Evolutionary conservation across 2,888 invertebrate genomes (phyloP).

Genomic region (Noctua janthe): DNA sequence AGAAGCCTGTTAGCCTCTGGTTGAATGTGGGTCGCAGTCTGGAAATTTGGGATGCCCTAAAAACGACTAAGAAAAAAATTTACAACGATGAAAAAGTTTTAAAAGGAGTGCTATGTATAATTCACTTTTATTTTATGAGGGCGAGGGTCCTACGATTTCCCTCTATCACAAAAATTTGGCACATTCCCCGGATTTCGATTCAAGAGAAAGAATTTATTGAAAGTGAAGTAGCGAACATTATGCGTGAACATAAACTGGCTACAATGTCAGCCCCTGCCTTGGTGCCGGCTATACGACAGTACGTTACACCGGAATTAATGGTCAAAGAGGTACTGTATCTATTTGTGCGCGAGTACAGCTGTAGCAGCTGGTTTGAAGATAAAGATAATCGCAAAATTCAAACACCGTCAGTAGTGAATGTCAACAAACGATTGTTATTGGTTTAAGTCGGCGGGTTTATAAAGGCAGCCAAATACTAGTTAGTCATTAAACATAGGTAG

Average conservation of each 20-base stretch:
- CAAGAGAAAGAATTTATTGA: conserved; percentile 78
- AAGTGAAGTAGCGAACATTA: conserved; percentile 67
- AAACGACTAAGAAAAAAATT: conserved; percentile 72
- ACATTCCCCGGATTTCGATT: conserved; percentile 63
- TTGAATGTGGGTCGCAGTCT: conserved; percentile 76
- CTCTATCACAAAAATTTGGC: conserved; percentile 46
- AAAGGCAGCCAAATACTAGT: neutral
- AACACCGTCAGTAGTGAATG: neutral
- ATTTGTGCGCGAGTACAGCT: conserved; percentile 6
- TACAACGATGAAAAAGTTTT: conserved; percentile 74
- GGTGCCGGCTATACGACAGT: conserved; percentile 70
- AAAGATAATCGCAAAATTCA: conserved; percentile 2
- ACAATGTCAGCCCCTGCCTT: conserved; percentile 59
- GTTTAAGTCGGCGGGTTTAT: neutral
- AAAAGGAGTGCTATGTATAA: conserved; percentile 79
- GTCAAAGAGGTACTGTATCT: conserved; percentile 59
- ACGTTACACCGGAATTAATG: conserved; percentile 79
- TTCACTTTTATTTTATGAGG: conserved; percentile 74
- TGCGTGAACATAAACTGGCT: conserved; percentile 71
- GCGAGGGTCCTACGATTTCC: conserved; percentile 28
- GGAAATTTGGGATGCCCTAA: conserved; percentile 83
- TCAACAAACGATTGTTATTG: neutral
- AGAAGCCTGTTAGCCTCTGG: conserved; percentile 78
- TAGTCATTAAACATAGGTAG: neutral
- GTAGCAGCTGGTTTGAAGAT: neutral